Evolutionary conservation across 2,113 vertebrate species (phyloP).

Genomic region (Picathartes gymnocephalus): DNA sequence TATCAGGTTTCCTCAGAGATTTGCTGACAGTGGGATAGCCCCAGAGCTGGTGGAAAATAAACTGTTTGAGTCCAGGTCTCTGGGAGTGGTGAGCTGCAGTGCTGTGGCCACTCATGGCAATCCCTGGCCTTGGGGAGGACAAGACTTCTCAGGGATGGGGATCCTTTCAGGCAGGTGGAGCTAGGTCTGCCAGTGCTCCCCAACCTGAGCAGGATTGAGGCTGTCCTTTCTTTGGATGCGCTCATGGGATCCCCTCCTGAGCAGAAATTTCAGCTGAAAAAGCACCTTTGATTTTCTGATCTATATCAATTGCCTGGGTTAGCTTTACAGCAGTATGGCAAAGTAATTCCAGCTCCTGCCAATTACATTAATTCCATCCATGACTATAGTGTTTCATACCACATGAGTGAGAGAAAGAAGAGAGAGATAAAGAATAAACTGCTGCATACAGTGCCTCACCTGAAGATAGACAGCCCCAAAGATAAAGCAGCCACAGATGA

Average conservation of each 20-base stretch:
- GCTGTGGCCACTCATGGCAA: background rate
- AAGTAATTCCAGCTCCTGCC: background rate
- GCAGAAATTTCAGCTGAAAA: background rate
- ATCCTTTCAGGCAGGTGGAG: background rate
- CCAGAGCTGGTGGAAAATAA: background rate
- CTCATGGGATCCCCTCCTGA: background rate
- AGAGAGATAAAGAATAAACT: background rate
- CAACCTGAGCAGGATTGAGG: background rate
- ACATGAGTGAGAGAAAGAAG: background rate
- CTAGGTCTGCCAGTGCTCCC: background rate
- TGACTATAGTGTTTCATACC: background rate
- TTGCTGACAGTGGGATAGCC: background rate
- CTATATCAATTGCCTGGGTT: background rate
- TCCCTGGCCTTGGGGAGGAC: background rate
- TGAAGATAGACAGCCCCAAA: background rate
- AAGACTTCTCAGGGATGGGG: background rate
- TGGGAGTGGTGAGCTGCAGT: background rate
- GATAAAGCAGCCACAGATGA: background rate
- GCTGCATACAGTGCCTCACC: background rate
- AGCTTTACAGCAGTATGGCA: background rate
- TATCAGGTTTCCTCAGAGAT: background rate
- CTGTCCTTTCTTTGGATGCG: background rate
- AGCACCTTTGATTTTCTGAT: background rate
- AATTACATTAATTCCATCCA: background rate
- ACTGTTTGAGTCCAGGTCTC: background rate